Percentiles rank a stretch among this genome's conserved stretches.
These are phyloP conservation scores for Eurytemora carolleeae DNA, from an alignment of 1,140 invertebrate genomes.

Conservation along the genomic window DNA sequence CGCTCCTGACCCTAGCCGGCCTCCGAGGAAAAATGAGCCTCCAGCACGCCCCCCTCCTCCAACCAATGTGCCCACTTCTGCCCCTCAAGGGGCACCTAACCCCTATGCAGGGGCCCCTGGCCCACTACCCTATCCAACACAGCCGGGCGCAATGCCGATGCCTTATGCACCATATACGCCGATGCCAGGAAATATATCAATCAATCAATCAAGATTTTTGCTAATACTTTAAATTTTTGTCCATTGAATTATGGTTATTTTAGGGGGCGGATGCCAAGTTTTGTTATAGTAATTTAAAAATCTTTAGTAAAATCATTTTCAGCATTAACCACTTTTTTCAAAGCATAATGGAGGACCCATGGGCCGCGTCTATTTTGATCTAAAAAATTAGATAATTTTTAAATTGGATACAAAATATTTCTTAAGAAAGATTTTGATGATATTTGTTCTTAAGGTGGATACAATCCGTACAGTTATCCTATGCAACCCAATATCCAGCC, in stretches of 20 bases:
- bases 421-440: background rate
- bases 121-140: constrained; percentile 40
- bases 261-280: background rate
- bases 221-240: too few relatives aligned
- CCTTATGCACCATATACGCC: constrained; percentile 50
- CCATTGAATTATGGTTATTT: too few relatives aligned
- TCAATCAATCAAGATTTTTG: too few relatives aligned
- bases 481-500: background rate
- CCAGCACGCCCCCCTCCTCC: constrained; percentile 17
- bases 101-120: constrained; percentile 23
- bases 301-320: background rate
- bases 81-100: constrained; percentile 25
- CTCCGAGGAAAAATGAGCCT: constrained; percentile 10
- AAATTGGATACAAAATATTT: background rate
- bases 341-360: background rate
- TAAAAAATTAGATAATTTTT: background rate
- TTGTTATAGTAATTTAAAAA: background rate
- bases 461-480: background rate
- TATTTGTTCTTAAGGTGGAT: background rate
- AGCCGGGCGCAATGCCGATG: constrained; percentile 44
- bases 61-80: constrained; percentile 1
- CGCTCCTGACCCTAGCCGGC: background rate
- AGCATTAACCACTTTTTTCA: background rate
- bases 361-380: background rate
- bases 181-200: constrained; percentile 48